Evolutionary conservation across 2,113 vertebrate genomes (phyloP).

Genomic region (Pristiophorus japonicus): DNA sequence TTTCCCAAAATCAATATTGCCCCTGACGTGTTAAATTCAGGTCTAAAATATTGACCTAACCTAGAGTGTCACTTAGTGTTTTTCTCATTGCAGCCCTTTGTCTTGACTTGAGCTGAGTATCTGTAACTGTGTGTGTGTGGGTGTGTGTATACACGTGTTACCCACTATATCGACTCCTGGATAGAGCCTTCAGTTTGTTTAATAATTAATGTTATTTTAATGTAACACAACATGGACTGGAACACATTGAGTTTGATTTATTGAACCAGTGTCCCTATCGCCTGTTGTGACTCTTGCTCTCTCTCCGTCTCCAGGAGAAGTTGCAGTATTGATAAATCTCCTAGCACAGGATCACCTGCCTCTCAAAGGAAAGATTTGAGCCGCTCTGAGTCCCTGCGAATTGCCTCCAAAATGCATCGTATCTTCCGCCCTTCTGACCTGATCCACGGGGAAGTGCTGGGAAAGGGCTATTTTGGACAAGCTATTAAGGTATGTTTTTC

Average conservation of each 20-base stretch:
- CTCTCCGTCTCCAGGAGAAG: constrained; percentile 64
- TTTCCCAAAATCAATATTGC: not conserved
- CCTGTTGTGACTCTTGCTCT: not conserved
- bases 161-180: not conserved
- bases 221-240: not conserved
- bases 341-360: constrained; percentile 67
- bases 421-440: constrained; percentile 94
- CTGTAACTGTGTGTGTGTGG: not conserved
- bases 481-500: constrained; percentile 79
- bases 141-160: not conserved
- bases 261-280: not conserved
- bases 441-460: constrained; percentile 90
- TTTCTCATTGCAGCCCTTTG: not conserved
- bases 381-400: constrained; percentile 81
- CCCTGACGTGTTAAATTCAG: not conserved
- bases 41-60: not conserved
- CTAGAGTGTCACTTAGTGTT: not conserved
- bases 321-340: constrained; percentile 87
- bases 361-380: constrained; percentile 82
- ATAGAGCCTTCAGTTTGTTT: not conserved
- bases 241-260: not conserved
- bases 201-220: not conserved
- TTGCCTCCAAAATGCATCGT: constrained; percentile 73
- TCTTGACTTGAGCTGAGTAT: not conserved
- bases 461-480: constrained; percentile 91